Percentiles rank a stretch among this genome's conserved stretches.
These are phyloP conservation scores for Acanthis flammea DNA, from an alignment of 2,797 vertebrate genomes.

Conservation along the genomic window DNA sequence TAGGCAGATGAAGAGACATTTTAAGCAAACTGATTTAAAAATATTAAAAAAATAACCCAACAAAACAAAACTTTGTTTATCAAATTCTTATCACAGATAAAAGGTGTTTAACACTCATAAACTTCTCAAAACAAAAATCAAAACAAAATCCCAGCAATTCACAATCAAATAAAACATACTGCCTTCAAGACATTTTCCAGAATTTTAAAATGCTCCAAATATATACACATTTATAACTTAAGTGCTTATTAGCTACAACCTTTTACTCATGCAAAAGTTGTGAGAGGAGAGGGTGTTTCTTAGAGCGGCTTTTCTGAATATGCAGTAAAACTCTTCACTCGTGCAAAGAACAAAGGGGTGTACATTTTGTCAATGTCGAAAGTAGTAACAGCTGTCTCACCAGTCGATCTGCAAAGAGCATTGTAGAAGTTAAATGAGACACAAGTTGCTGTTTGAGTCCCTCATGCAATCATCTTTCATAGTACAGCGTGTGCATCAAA, in stretches of 20 bases:
- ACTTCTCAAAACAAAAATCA: conserved; percentile 63
- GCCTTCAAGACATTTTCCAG: conserved; percentile 64
- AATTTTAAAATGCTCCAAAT: conserved; percentile 74
- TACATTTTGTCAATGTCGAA: conserved; percentile 98
- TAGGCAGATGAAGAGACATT: conserved; percentile 30
- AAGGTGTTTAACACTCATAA: conserved; percentile 55
- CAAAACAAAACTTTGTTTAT: conserved; percentile 35
- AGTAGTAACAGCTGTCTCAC: conserved; percentile 90
- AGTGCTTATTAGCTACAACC: conserved; percentile 64
- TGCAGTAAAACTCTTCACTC: conserved; percentile 95
- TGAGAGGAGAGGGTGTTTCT: conserved; percentile 53
- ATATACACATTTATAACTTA: conserved; percentile 76
- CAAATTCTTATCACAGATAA: conserved; percentile 64
- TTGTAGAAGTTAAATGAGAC: not conserved
- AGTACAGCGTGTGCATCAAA: not conserved
- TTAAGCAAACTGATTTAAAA: conserved; percentile 62
- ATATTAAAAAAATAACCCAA: conserved; percentile 53
- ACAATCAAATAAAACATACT: conserved; percentile 65
- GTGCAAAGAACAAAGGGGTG: conserved; percentile 91
- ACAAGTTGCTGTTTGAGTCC: not conserved
- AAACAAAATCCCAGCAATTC: conserved; percentile 62
- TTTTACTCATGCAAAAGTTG: conserved; percentile 73
- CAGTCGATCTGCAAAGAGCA: conserved; percentile 82
- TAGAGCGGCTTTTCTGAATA: conserved; percentile 92
- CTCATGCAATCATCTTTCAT: not conserved